Evolutionary conservation across 1,140 invertebrate species (phyloP).

Genomic region (Sminthurides bifidus): DNA sequence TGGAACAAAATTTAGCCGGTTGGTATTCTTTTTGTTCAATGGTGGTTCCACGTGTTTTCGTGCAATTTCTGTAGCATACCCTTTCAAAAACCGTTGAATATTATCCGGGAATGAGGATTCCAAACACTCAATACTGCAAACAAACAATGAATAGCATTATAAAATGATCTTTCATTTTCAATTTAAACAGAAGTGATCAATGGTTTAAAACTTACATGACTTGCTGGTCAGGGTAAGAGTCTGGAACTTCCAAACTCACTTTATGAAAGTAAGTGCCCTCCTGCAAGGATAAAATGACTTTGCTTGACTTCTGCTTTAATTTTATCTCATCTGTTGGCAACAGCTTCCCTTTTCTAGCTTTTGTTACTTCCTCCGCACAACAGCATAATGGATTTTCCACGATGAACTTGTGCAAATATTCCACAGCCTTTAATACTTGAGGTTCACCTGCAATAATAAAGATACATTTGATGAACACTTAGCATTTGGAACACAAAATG

Average conservation of each 20-base stretch:
- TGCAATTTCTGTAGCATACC: constrained; percentile 54
- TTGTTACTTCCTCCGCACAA: constrained; percentile 58
- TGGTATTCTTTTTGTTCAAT: constrained; percentile 39
- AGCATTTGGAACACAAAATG: background rate
- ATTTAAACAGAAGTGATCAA: no score
- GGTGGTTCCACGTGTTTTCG: constrained; percentile 59
- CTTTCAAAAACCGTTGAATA: constrained; percentile 49
- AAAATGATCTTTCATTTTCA: no score
- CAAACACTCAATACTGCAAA: constrained; percentile 45
- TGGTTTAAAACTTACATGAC: constrained; percentile 43
- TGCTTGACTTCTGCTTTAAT: constrained; percentile 57
- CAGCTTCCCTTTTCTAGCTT: constrained; percentile 44
- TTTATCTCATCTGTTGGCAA: constrained; percentile 48
- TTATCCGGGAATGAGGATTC: constrained; percentile 56
- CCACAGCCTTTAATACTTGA: constrained; percentile 44
- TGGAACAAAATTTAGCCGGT: no score
- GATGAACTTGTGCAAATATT: constrained; percentile 54
- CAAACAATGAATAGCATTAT: no score
- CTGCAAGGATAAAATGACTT: no score
- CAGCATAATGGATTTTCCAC: constrained; percentile 59
- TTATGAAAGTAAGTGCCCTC: no score
- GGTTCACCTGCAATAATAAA: constrained; percentile 16
- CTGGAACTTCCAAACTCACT: no score
- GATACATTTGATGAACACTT: no score
- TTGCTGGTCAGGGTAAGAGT: no score